phyloP scores from a whole-genome alignment of 2,888 invertebrate species.

The Drosophila lutescens region DNA sequence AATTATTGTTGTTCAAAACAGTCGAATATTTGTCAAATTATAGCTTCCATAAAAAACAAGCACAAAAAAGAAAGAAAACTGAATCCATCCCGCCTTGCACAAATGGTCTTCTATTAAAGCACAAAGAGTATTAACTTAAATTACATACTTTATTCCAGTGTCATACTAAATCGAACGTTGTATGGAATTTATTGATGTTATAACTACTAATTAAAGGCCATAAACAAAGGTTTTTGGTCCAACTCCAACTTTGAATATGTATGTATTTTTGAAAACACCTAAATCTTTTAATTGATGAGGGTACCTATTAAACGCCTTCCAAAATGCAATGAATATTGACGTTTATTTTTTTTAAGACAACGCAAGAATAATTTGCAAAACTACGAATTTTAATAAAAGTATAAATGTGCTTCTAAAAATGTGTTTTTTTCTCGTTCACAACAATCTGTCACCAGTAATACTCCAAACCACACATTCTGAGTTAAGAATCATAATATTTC shows the following conservation, averaged over 20 bases:
- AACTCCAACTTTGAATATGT: too few relatives aligned
- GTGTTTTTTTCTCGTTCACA: background rate
- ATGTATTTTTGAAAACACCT: too few relatives aligned
- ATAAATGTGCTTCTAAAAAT: background rate
- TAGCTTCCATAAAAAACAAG: background rate
- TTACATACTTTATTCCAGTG: background rate
- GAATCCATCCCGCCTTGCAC: background rate
- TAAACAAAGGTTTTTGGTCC: background rate
- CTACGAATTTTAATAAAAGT: conserved; percentile 1
- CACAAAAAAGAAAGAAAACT: background rate
- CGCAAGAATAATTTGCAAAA: background rate
- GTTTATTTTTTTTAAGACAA: too few relatives aligned
- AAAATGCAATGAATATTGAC: too few relatives aligned
- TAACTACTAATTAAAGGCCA: background rate
- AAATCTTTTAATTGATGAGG: too few relatives aligned
- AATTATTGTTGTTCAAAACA: background rate
- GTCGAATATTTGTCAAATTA: background rate
- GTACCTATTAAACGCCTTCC: too few relatives aligned
- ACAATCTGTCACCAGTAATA: background rate
- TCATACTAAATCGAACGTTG: background rate
- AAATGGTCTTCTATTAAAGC: background rate
- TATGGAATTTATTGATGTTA: background rate
- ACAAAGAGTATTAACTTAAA: background rate
- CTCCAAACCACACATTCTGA: too few relatives aligned
- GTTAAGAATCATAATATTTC: background rate